These are phyloP conservation scores for Dryococelus australis DNA, from an alignment of 2,888 invertebrate species.

Conservation along the genomic window DNA sequence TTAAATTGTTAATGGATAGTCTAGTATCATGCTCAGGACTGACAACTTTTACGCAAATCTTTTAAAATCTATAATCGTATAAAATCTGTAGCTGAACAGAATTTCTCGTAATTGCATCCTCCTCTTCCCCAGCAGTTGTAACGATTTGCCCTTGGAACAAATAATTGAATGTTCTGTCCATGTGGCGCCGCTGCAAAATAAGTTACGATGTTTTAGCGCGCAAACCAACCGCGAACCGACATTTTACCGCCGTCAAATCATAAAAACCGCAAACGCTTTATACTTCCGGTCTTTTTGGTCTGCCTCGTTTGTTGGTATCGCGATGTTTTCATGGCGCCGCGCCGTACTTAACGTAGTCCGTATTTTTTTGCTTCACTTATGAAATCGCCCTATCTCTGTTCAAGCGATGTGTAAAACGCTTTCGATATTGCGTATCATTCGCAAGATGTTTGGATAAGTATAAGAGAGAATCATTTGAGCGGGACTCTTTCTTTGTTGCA, in stretches of 20 bases:
- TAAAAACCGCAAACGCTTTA: neutral
- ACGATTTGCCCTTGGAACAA: neutral
- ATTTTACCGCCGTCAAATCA: neutral
- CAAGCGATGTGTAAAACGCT: too few relatives aligned
- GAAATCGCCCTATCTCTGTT: too few relatives aligned
- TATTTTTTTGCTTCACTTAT: neutral
- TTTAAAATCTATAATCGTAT: too few relatives aligned
- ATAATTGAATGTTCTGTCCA: neutral
- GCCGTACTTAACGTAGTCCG: neutral
- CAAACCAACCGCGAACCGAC: neutral
- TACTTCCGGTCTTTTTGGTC: neutral
- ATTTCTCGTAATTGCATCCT: too few relatives aligned
- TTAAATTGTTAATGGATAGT: too few relatives aligned
- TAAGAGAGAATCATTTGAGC: too few relatives aligned
- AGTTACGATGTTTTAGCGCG: neutral
- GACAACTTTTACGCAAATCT: too few relatives aligned
- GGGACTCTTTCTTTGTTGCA: too few relatives aligned
- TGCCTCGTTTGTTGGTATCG: neutral
- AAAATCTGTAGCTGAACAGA: too few relatives aligned
- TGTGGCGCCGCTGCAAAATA: neutral
- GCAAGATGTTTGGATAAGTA: too few relatives aligned
- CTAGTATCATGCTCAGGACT: too few relatives aligned
- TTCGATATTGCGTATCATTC: too few relatives aligned
- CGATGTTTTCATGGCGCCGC: neutral
- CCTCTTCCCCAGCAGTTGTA: neutral